phyloP scores from a whole-genome alignment of 2,888 invertebrate genomes.

The Platerodrilus igneus region DNA sequence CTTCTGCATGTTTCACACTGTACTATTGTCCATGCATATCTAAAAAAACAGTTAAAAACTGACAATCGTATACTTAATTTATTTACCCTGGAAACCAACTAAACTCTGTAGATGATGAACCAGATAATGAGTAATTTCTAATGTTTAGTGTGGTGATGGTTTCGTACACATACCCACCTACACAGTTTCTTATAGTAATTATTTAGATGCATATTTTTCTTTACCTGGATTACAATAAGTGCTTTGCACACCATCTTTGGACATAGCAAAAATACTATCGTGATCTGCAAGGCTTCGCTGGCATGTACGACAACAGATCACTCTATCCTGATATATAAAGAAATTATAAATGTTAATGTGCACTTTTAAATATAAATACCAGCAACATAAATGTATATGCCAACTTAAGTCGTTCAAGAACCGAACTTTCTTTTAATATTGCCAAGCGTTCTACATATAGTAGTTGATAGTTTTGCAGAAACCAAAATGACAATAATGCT shows the following conservation, averaged over 20 bases:
- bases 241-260: constrained; percentile 71
- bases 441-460: constrained; percentile 59
- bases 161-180: constrained; percentile 71
- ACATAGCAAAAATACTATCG: constrained; percentile 73
- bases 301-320: constrained; percentile 56
- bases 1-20: constrained; percentile 61
- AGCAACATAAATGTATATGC: constrained; percentile 51
- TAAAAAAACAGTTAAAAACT: constrained; percentile 41
- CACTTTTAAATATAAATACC: constrained; percentile 41
- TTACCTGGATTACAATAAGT: constrained; percentile 73
- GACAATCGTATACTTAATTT: background rate
- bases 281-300: constrained; percentile 59
- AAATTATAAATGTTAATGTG: no score
- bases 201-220: background rate
- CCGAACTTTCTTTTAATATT: constrained; percentile 63
- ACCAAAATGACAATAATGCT: constrained; percentile 72
- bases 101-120: constrained; percentile 62
- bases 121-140: constrained; percentile 50
- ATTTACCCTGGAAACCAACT: constrained; percentile 82
- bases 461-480: constrained; percentile 70
- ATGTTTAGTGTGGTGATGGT: constrained; percentile 65
- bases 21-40: constrained; percentile 78
- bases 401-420: constrained; percentile 61
- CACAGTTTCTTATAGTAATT: constrained; percentile 9
- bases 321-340: constrained; percentile 45